These are phyloP conservation scores for Pipistrellus nathusii DNA, from an alignment of 2,797 vertebrate genomes.

Conservation along the genomic window DNA sequence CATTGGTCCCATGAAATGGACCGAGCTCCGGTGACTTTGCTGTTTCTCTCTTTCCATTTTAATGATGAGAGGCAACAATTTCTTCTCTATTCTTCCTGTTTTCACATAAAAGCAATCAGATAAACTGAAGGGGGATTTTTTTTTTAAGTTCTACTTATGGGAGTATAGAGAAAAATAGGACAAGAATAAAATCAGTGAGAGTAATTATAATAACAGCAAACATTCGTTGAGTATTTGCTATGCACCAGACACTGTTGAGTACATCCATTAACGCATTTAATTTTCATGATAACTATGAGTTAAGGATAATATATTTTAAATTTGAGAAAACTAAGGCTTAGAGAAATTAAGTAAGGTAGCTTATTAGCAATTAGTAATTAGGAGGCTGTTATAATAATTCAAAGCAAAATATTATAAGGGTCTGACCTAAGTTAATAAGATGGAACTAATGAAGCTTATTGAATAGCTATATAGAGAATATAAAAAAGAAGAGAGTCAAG, in stretches of 20 bases:
- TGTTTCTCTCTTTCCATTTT: slow-evolving; percentile 15
- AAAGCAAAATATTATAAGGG: slow-evolving; percentile 34
- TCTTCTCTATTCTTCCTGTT: background rate
- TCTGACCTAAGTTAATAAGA: background rate
- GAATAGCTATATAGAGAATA: background rate
- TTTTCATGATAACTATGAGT: slow-evolving; percentile 25
- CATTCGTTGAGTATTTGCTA: background rate
- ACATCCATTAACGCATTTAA: slow-evolving; percentile 21
- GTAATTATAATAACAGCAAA: slow-evolving; percentile 34
- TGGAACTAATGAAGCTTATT: background rate
- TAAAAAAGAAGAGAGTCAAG: background rate
- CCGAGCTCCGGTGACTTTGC: background rate
- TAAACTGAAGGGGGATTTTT: background rate
- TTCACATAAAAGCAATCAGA: slow-evolving; percentile 18
- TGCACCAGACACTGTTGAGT: slow-evolving; percentile 3
- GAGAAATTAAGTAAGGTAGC: background rate
- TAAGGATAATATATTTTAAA: slow-evolving; percentile 45
- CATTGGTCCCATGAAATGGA: background rate
- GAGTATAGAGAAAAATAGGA: background rate
- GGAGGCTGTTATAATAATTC: background rate
- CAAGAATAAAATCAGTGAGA: slow-evolving; percentile 19
- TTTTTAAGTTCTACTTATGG: background rate
- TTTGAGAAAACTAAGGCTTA: slow-evolving; percentile 43
- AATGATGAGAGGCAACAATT: background rate
- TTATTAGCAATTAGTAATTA: slow-evolving; percentile 12